Evolutionary conservation across 2,888 invertebrate species (phyloP), one percentile per base, ranked within the genome.

Genomic region (Trypoxylon attenuatum): DNA sequence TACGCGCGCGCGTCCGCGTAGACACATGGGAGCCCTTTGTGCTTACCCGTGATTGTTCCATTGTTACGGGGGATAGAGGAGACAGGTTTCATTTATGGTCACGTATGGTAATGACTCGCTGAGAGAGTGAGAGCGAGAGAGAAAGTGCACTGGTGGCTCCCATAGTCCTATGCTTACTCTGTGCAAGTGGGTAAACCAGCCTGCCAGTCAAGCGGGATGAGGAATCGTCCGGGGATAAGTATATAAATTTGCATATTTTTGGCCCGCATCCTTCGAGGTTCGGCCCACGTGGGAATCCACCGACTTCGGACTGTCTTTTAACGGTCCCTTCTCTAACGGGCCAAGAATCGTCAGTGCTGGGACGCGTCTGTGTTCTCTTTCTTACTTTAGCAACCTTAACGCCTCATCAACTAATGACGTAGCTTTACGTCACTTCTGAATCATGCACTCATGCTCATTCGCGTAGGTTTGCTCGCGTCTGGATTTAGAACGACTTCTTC

Each of bases 201-300:
- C 71, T 54, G 67, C 50, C 61, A 56, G 42, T 46, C 54, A 54
- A 41, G 53, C 70, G 63, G 73, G 68, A 70, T 75, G 78, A 77
- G 77, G 71, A 76, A 83, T 79, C 76, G 68, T 72, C 70, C 62
- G 45, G 55, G 71, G 67, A 75, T 69, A 65, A 54, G 66, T 61
- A 69, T 61, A 49, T 45, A 49, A 58, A 86, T 86, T 86, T 80
- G 80, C 86, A 86, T 86, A 85, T 83, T 84, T 85, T 85, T 78
- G 84, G 81, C 85, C 84, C 83, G 83, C 78, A 78, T 82, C 78
- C 74, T 76, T 76, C 67, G 65, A 52, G 46, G 52, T 65, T 45
- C 65, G 73, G 76, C 83, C 82, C 83, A 81, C 83, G 83, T 83
- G 83, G 81, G 83, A 83, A 83, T 82, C 68, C 72, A 43, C 58